Conservation (phyloP, 2,113 vertebrate genomes). For the Tachysurus vachellii region DNA sequence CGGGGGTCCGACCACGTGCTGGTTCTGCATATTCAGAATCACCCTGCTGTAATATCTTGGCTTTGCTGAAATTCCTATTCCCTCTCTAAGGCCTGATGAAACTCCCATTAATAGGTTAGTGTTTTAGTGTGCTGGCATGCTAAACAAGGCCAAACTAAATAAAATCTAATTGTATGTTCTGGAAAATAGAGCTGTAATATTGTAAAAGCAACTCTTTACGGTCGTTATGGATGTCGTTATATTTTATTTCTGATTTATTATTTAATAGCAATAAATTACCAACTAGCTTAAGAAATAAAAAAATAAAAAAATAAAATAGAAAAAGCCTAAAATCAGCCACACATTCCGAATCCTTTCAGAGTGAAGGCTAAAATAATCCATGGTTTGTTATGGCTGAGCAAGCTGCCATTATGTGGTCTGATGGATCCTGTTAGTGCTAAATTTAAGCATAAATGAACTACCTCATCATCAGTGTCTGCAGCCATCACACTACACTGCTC, state of each 20-base stretch:
- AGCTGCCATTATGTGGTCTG: conserved; percentile 71
- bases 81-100: conserved; percentile 37
- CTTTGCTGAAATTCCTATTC: conserved; percentile 26
- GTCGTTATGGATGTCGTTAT: conserved; percentile 65
- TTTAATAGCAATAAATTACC: conserved; percentile 72
- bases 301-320: conserved; percentile 7
- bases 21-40: conserved; percentile 24
- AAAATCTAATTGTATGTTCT: conserved; percentile 63
- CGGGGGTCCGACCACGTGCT: conserved; percentile 19
- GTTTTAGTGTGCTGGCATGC: conserved; percentile 41
- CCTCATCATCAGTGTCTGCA: conserved; percentile 66
- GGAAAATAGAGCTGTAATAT: conserved; percentile 44
- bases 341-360: conserved; percentile 60
- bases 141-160: conserved; percentile 60
- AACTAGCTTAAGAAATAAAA: conserved; percentile 59
- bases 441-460: conserved; percentile 67
- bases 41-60: conserved; percentile 31
- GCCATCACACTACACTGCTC: conserved; percentile 53
- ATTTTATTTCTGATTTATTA: conserved; percentile 67
- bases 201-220: conserved; percentile 56
- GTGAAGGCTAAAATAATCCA: conserved; percentile 69
- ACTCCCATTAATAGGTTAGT: conserved; percentile 44
- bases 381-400: conserved; percentile 70
- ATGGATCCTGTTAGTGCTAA: conserved; percentile 65
- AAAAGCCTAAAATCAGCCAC: conserved; percentile 58